A percentile compares a stretch with the other conserved stretches of the same genome.
Evolutionary conservation across 2,113 vertebrate species (phyloP).

Genomic region (Ophiodon elongatus): DNA sequence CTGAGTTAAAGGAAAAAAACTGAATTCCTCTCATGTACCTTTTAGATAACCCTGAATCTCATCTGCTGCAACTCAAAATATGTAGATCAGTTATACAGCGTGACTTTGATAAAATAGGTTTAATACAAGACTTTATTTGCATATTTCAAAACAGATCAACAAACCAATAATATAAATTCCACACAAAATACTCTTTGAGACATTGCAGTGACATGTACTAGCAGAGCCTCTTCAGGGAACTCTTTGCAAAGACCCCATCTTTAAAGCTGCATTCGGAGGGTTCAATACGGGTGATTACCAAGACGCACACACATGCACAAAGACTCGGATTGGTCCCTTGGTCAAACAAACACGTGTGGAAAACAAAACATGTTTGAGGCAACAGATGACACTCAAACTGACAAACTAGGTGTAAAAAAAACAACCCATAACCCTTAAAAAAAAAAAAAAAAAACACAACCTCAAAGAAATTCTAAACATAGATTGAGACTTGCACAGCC

Average conservation of each 20-base stretch:
- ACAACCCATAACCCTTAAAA: not conserved
- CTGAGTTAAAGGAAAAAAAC: not conserved
- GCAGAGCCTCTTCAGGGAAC: slow-evolving; percentile 45
- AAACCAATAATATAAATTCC: slow-evolving; percentile 63
- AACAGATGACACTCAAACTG: slow-evolving; percentile 14
- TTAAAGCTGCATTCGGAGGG: slow-evolving; percentile 74
- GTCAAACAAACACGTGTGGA: slow-evolving; percentile 50
- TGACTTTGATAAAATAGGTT: slow-evolving; percentile 5
- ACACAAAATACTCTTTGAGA: slow-evolving; percentile 59
- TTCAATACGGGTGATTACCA: slow-evolving; percentile 30
- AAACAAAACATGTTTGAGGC: slow-evolving; percentile 27
- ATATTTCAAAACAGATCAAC: slow-evolving; percentile 76
- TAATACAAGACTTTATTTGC: slow-evolving; percentile 82
- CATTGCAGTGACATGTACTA: slow-evolving; percentile 40
- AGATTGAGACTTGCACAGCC: slow-evolving; percentile 3
- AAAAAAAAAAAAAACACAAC: not conserved
- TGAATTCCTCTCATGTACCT: not conserved
- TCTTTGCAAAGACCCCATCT: slow-evolving; percentile 45
- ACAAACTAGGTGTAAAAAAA: not conserved
- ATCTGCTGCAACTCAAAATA: not conserved
- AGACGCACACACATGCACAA: slow-evolving; percentile 60
- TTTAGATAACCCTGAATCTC: not conserved
- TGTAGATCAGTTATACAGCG: not conserved
- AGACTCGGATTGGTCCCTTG: slow-evolving; percentile 75
- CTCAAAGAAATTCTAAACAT: slow-evolving; percentile 10